Percentiles rank a stretch among this genome's conserved stretches.
phyloP scores from a whole-genome alignment of 2,888 invertebrate species.

The Dimorphilus gyrociliatus region DNA sequence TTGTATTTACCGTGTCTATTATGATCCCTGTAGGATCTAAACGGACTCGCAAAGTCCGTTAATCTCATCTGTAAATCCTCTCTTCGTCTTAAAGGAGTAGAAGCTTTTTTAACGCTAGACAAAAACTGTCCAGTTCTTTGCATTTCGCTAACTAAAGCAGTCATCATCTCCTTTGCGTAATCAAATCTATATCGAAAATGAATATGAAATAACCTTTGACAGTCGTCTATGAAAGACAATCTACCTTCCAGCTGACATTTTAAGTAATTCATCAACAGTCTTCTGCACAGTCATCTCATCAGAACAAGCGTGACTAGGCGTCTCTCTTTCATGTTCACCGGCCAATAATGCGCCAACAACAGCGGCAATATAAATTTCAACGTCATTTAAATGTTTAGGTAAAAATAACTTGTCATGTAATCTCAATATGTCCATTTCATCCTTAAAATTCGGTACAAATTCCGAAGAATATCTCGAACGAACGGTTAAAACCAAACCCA shows the following conservation, averaged over 20 bases:
- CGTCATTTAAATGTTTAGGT: conserved; percentile 11
- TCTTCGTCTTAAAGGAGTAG: conserved; percentile 4
- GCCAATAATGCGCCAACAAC: conserved; percentile 9
- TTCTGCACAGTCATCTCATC: conserved; percentile 9
- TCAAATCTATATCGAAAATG: too few relatives aligned
- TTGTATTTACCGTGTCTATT: too few relatives aligned
- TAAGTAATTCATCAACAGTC: conserved; percentile 10
- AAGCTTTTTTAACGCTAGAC: conserved; percentile 8
- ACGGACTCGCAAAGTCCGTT: conserved; percentile 9
- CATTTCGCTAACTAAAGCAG: conserved; percentile 7
- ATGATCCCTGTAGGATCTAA: conserved; percentile 10
- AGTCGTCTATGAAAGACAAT: too few relatives aligned
- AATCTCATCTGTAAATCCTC: conserved; percentile 6
- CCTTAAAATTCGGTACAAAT: too few relatives aligned
- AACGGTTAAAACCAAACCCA: too few relatives aligned
- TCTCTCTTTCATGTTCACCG: conserved; percentile 10
- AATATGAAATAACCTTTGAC: too few relatives aligned
- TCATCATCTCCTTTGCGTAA: conserved; percentile 10
- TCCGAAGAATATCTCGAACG: too few relatives aligned
- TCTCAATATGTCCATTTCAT: too few relatives aligned
- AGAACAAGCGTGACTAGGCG: conserved; percentile 7
- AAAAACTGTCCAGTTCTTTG: conserved; percentile 9
- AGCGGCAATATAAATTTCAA: conserved; percentile 8
- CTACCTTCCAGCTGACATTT: conserved; percentile 8
- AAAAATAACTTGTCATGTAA: too few relatives aligned